Base-by-base conservation (phyloP, 92 coral and sea anemone genomes). In the Porites lobata region DNA sequence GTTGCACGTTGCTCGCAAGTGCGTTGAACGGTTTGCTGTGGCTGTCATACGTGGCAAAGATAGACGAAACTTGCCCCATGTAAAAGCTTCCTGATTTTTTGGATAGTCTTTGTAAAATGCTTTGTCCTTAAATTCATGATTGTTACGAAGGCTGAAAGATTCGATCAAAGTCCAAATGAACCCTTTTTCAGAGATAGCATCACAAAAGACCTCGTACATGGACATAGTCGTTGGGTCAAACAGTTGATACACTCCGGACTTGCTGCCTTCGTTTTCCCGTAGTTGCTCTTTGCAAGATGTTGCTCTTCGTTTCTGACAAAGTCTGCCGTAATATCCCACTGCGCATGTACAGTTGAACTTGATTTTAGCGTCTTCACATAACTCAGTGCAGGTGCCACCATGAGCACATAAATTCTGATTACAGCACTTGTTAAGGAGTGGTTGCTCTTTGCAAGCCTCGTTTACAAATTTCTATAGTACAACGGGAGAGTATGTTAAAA, bases 1-100 rank as follows among this genome's bases (percentile, higher is more conserved):
- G 83, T 81, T 85, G 57, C 93, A 90, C 1, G 93, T 90, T 52
- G 90, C 93, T 68, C 88, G 88, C 56, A 83, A 12, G 53, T 79
- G 90, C 20, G 93, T 72, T 14, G 93, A 76, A 3, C 18, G 62
- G 9, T 65, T 65, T 20, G 77, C 80, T 65, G 66, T 75, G 52
- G 53, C 14, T n/a, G 59, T 54, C 90, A 90, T 90, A 11, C 47
- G 64, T 24, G 72, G 2, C 38, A 13, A 59, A 11, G 93, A 69
- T 21, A 90, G n/a, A 22, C 90, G 93, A 50, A 84, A 90, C 32
- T 58, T 88, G 29, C 73, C 13, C 93, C 93, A 90, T 75, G n/a
- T 61, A 10, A 80, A 75, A 18, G 21, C 63, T 12, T 58, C 29
- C 15, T 90, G 79, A 32, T 80, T 90, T 61, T 50, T 59, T 0